These are phyloP conservation scores for Phalacrocorax carbo DNA, from an alignment of 2,113 vertebrate species.

Conservation along the genomic window DNA sequence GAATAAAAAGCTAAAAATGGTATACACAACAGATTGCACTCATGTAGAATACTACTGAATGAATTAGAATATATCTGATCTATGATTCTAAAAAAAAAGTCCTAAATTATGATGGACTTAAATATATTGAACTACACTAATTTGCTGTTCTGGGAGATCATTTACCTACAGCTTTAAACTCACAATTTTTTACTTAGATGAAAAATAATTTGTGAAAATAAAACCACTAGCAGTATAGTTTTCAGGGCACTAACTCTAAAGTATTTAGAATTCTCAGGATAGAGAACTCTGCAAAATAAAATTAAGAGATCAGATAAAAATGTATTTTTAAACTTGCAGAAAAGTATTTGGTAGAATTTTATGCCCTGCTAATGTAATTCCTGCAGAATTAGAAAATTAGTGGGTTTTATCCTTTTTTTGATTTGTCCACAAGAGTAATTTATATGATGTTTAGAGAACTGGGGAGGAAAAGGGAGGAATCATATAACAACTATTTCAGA, in stretches of 20 bases:
- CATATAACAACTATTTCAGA: neutral
- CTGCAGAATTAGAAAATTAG: neutral
- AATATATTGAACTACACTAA: neutral
- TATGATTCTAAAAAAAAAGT: neutral
- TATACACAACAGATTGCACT: neutral
- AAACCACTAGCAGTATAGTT: neutral
- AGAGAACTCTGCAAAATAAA: neutral
- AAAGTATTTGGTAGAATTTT: neutral
- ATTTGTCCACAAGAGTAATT: neutral
- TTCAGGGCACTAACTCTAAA: neutral
- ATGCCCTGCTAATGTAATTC: neutral
- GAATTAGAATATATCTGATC: neutral
- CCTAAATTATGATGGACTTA: neutral
- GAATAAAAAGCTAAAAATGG: neutral
- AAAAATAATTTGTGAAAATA: conserved; percentile 22
- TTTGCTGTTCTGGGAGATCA: neutral
- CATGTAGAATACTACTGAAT: neutral
- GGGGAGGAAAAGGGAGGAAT: neutral
- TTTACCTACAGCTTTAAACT: neutral
- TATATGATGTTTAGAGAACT: neutral
- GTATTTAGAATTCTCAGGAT: neutral
- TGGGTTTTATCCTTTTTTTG: neutral
- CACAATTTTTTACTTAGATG: neutral
- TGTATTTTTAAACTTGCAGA: neutral
- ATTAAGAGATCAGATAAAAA: neutral